Conservation (phyloP, 2,888 invertebrate species). For the Xestobium rufovillosum region DNA sequence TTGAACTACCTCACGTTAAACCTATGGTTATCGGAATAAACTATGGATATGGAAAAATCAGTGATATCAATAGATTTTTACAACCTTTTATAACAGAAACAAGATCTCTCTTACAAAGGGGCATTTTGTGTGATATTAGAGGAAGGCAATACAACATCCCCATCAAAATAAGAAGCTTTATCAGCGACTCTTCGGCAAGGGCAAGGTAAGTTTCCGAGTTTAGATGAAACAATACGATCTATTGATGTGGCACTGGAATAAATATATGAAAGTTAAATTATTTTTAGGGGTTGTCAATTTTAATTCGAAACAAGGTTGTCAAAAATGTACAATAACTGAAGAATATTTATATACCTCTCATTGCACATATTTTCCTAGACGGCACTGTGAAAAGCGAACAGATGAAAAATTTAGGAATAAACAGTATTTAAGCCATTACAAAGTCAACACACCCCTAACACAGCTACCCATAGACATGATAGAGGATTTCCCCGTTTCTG, state of each 20-base stretch:
- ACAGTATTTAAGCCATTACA: constrained; percentile 19
- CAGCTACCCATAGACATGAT: constrained; percentile 25
- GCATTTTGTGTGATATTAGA: constrained; percentile 5
- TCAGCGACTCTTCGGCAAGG: constrained; percentile 21
- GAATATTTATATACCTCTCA: constrained; percentile 22
- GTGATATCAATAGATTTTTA: constrained; percentile 13
- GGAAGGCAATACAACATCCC: constrained; percentile 4
- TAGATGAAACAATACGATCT: no score
- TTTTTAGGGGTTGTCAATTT: constrained; percentile 24
- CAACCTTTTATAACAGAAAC: constrained; percentile 17
- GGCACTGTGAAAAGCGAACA: constrained; percentile 18
- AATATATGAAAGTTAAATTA: constrained; percentile 6
- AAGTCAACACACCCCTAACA: constrained; percentile 17
- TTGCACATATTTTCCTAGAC: constrained; percentile 18
- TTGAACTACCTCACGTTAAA: constrained; percentile 15
- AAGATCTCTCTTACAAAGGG: constrained; percentile 12
- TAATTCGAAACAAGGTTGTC: constrained; percentile 19
- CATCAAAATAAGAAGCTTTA: constrained; percentile 18
- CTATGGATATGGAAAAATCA: constrained; percentile 17
- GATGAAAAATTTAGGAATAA: constrained; percentile 20
- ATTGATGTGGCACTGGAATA: no score
- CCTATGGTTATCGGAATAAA: constrained; percentile 20
- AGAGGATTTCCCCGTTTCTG: constrained; percentile 24
- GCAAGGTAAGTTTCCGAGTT: constrained; percentile 22
- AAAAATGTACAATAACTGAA: constrained; percentile 17